Percentiles rank a stretch among this genome's conserved stretches.
phyloP scores from a whole-genome alignment of 2,113 vertebrate genomes.

The Labeo rohita region DNA sequence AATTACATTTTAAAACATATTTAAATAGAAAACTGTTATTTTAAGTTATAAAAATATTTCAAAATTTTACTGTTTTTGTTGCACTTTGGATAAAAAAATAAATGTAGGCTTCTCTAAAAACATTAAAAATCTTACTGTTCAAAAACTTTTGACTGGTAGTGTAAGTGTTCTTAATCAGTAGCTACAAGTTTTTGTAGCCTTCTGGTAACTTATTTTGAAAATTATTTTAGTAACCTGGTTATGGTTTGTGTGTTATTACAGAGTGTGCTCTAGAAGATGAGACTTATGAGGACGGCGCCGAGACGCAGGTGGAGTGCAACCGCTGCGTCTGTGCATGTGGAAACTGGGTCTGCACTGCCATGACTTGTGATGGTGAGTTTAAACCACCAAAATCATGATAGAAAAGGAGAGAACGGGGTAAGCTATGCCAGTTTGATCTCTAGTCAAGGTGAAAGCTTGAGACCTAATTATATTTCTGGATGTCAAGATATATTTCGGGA shows the following conservation, averaged over 20 bases:
- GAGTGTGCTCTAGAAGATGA: slow-evolving; percentile 97
- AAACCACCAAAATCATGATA: background rate
- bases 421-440: background rate
- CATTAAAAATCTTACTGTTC: no score
- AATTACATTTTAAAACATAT: no score
- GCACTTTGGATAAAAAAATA: no score
- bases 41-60: no score
- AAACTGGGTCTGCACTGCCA: slow-evolving; percentile 99
- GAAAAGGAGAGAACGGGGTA: background rate
- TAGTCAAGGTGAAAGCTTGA: background rate
- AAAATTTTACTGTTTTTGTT: no score
- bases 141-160: no score
- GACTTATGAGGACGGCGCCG: slow-evolving; percentile 90
- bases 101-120: no score
- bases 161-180: background rate
- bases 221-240: background rate
- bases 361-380: slow-evolving; percentile 89
- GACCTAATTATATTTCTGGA: background rate
- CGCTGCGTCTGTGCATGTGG: slow-evolving; percentile 97
- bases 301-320: slow-evolving; percentile 97
- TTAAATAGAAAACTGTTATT: no score
- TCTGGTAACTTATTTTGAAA: background rate
- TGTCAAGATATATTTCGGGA: background rate
- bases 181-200: background rate
- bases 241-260: slow-evolving; percentile 58